Conservation (phyloP, 2,888 invertebrate genomes). For the Girardia tigrina region DNA sequence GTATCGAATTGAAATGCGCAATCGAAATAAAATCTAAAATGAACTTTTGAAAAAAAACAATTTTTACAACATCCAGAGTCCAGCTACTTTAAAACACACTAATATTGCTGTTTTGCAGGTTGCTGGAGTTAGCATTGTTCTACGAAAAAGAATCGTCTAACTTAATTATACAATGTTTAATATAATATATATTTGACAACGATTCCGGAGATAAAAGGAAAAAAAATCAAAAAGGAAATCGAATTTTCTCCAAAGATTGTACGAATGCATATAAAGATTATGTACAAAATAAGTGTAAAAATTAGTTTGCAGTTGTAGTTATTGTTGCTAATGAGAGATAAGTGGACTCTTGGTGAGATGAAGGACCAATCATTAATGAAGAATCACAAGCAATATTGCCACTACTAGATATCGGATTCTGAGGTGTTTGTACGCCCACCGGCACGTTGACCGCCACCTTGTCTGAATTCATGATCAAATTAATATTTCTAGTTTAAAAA, state of each 20-base stretch:
- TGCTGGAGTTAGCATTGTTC: constrained; percentile 15
- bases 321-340: constrained; percentile 23
- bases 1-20: not conserved
- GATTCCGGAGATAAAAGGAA: constrained; percentile 11
- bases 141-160: constrained; percentile 14
- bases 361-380: not conserved
- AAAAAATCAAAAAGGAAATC: constrained; percentile 21
- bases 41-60: not conserved
- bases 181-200: constrained; percentile 14
- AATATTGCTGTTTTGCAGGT: constrained; percentile 5
- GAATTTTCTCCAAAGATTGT: constrained; percentile 23
- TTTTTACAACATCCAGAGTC: not conserved
- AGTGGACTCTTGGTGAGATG: constrained; percentile 23
- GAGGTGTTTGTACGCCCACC: not conserved
- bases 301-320: constrained; percentile 16
- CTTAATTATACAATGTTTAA: not conserved
- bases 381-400: constrained; percentile 19
- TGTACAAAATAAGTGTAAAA: constrained; percentile 21
- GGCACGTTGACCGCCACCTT: not conserved
- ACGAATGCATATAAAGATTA: constrained; percentile 23
- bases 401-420: constrained; percentile 4
- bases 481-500: not conserved
- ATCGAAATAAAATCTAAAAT: constrained; percentile 23
- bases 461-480: not conserved
- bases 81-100: constrained; percentile 19